Evolutionary conservation across 1,140 invertebrate species (phyloP).

Genomic region (Leptinotarsa lineolata): DNA sequence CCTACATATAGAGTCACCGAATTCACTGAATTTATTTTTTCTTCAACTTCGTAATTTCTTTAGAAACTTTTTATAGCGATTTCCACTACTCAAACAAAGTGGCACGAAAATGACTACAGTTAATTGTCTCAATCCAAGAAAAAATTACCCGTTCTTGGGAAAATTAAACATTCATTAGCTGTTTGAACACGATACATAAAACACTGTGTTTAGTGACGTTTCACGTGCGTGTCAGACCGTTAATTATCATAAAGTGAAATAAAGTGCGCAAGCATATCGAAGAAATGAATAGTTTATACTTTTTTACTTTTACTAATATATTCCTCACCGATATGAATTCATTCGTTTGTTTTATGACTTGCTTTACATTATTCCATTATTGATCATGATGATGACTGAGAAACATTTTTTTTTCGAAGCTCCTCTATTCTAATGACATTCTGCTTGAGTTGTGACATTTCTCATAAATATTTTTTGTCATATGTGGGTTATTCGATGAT

Average conservation of each 20-base stretch:
- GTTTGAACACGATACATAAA: slow-evolving; percentile 12
- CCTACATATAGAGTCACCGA: no score
- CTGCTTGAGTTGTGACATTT: no score
- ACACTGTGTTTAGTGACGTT: slow-evolving; percentile 11
- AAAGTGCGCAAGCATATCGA: not conserved
- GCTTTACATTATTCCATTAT: no score
- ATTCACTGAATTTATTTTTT: no score
- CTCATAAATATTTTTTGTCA: no score
- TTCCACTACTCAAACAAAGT: not conserved
- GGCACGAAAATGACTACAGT: not conserved
- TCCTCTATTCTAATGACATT: no score
- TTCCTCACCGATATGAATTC: not conserved
- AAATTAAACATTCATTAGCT: slow-evolving; percentile 18
- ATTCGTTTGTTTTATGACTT: no score
- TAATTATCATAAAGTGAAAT: slow-evolving; percentile 20
- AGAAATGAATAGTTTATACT: not conserved
- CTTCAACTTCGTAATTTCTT: no score
- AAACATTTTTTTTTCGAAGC: no score
- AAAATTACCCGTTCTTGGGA: not conserved
- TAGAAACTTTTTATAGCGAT: no score
- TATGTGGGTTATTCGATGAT: no score
- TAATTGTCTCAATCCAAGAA: not conserved
- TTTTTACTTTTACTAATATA: not conserved
- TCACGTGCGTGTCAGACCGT: not conserved
- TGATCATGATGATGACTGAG: no score